Base-by-base conservation (phyloP, 2,797 vertebrate genomes). In the Helarctos malayanus region DNA sequence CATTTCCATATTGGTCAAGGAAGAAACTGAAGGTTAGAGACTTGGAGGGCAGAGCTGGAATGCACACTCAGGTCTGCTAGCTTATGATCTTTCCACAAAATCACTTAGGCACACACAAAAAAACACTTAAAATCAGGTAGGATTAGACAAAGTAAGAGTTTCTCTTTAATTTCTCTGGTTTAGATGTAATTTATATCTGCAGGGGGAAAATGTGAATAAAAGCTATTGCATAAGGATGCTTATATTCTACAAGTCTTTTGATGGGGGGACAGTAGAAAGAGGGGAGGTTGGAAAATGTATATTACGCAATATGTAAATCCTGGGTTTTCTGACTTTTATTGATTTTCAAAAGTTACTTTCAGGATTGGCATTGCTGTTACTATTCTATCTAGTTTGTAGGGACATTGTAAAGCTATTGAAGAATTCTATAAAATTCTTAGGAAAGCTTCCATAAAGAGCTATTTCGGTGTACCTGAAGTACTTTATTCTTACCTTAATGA, bases 321-420 rank as follows among this genome's bases (percentile, higher is more conserved):
- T 14, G 57, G 45, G 78, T 54, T 95, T 95, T 49, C 27, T 89
- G 69, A 94, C 8, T 75, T 21, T n/a, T 87, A 52, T 4, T 81
- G 86, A 93, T 80, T 95, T 97, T 91, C 88, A 15, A 57, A 97
- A 83, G 32, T 87, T 94, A 96, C 61, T 91, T 94, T 79, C 78
- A 89, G 89, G 47, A 88, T 80, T 41, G 76, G 71, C n/a, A 95
- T 81, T 86, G 65, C 57, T 23, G 8, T 83, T 87, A 76, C 16
- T 63, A 47, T 52, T 84, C 59, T 96, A 65, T 41, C 59, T 85
- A 78, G 32, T 82, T 90, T 80, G 35, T 88, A 87, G 69, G 27
- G 14, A 52, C 56, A 84, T 18, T 61, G 27, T 87, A 91, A 95
- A 86, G 45, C n/a, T 85, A 69, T 13, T 69, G 19, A 94, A 68